Evolutionary conservation across 2,797 vertebrate genomes (phyloP), one percentile per base, ranked within the genome.

Genomic region (Cercopithecus diana): DNA sequence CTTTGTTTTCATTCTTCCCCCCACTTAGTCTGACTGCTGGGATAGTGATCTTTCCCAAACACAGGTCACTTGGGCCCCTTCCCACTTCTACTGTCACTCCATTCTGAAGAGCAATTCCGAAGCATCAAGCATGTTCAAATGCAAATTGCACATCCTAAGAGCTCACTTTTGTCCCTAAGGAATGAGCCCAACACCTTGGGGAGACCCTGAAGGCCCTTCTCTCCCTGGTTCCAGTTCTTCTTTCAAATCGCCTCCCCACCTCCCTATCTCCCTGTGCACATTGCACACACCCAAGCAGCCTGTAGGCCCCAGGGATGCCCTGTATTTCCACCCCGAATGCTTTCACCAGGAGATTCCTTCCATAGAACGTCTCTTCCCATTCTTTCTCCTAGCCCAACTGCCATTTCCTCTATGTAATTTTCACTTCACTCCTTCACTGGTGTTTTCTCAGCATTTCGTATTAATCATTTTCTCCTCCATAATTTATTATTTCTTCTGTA

Each of bases 101-200:
- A 17, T 26, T n/a, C 36, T 33, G n/a, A n/a, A 58, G 19, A 72
- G 28, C 61, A 28, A 57, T 61, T 79, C 2, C 0, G 14, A 41
- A 72, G 13, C 43, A 19, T 30, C 36, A 30, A 57, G 52, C 2
- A 19, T 7, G 28, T 50, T 17, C 28, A 33, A 30, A 36, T 10
- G 20, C 36, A 33, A 52, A 43, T 36, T 33, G 28, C n/a, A 67
- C 22, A 33, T 33, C 41, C 6, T 10, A 43, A 22, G 24, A 24
- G 52, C 30, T 70, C 20, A 19, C 36, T 9, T 45, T 85, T 67
- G 43, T n/a, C 57, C 58, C 33, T 77, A 12, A 15, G 22, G 45
- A 43, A 43, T 6, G 20, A 52, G 5, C 28, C 12, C 17, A 28
- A 26, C 19, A 9, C 43, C 22, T 43, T 1, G 0, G 4, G 13